phyloP scores from a whole-genome alignment of 1,140 invertebrate genomes.

The Danaus plexippus region DNA sequence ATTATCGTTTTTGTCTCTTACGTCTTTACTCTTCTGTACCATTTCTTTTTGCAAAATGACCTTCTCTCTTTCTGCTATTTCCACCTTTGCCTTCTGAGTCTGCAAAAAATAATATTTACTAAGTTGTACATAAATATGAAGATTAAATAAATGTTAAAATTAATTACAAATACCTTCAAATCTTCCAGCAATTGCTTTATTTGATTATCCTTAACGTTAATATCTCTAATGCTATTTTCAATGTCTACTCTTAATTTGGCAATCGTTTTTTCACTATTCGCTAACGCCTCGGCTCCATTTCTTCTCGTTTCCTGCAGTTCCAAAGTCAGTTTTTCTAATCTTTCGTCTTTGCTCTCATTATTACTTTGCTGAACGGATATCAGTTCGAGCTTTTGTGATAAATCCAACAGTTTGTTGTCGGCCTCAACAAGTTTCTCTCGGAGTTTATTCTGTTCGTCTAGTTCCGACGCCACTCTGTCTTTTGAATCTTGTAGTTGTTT shows the following conservation, averaged over 20 bases:
- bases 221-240: slow-evolving; percentile 47
- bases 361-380: slow-evolving; percentile 52
- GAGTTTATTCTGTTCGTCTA: slow-evolving; percentile 60
- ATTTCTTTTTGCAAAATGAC: slow-evolving; percentile 51
- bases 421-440: slow-evolving; percentile 51
- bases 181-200: slow-evolving; percentile 55
- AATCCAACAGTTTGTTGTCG: slow-evolving; percentile 52
- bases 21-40: slow-evolving; percentile 29
- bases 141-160: not conserved
- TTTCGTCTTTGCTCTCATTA: slow-evolving; percentile 49
- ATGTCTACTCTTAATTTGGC: slow-evolving; percentile 47
- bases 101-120: slow-evolving; percentile 28
- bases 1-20: slow-evolving; percentile 56
- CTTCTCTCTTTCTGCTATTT: slow-evolving; percentile 56
- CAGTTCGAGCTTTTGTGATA: slow-evolving; percentile 60
- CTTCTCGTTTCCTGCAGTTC: slow-evolving; percentile 60
- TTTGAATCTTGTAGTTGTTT: slow-evolving; percentile 59
- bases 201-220: slow-evolving; percentile 41
- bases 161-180: slow-evolving; percentile 44
- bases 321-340: slow-evolving; percentile 56
- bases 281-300: slow-evolving; percentile 44
- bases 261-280: slow-evolving; percentile 54
- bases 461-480: slow-evolving; percentile 65
- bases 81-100: slow-evolving; percentile 51
- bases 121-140: slow-evolving; percentile 1